Conservation (phyloP, 2,113 vertebrate species). For the Urocynchramus pylzowi region DNA sequence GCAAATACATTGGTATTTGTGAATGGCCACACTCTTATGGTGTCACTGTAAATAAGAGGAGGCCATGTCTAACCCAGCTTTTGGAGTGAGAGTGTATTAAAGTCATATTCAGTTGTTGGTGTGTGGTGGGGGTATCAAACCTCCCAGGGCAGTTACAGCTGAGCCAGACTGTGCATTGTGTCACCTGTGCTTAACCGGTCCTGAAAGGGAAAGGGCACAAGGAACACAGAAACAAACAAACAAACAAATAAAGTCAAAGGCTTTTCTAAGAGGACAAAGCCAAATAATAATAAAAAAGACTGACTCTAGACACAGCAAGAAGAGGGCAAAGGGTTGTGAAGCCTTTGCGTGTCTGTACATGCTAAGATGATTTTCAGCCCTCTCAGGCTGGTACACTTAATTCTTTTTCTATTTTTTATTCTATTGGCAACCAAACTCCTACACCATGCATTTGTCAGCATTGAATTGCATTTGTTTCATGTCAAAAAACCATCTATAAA, state of each 20-base stretch:
- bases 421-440: neutral
- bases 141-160: neutral
- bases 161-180: neutral
- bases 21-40: neutral
- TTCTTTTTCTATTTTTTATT: slow-evolving; percentile 50
- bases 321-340: neutral
- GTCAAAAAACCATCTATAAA: slow-evolving; percentile 22
- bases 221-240: neutral
- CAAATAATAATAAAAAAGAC: neutral
- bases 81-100: neutral
- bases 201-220: neutral
- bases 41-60: neutral
- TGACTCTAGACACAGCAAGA: neutral
- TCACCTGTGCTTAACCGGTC: neutral
- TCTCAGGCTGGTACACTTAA: slow-evolving; percentile 33
- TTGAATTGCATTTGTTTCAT: slow-evolving; percentile 6
- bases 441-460: slow-evolving; percentile 21
- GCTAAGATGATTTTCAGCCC: slow-evolving; percentile 24
- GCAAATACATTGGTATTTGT: neutral
- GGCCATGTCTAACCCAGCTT: neutral
- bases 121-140: neutral
- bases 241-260: neutral
- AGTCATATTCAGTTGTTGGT: neutral
- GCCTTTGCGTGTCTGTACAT: neutral
- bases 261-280: neutral